phyloP scores from a whole-genome alignment of 2,888 invertebrate genomes.

The Nemotelus pantherinus region DNA sequence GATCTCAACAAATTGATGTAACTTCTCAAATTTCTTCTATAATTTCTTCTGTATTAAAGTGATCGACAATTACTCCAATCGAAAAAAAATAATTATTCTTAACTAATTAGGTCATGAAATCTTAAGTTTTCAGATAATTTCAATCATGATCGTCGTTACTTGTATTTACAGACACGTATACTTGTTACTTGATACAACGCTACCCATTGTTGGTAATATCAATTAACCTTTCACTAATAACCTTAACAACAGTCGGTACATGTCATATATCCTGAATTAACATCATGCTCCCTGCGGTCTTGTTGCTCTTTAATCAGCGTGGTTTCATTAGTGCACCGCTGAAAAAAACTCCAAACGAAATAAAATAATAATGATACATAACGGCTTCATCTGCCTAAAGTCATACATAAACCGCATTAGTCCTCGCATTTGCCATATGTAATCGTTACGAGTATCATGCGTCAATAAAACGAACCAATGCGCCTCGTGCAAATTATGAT shows the following conservation, averaged over 20 bases:
- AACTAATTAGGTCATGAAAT: too few relatives aligned
- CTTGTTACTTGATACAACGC: too few relatives aligned
- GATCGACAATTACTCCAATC: too few relatives aligned
- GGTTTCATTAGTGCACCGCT: conserved; percentile 6
- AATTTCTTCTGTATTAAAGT: too few relatives aligned
- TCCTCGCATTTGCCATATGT: neutral
- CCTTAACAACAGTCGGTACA: neutral
- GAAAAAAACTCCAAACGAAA: neutral
- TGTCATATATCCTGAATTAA: neutral
- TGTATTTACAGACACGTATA: too few relatives aligned
- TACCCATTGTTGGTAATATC: too few relatives aligned
- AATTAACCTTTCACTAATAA: neutral
- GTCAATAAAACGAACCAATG: neutral
- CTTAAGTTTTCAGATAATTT: neutral
- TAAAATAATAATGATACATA: conserved; percentile 15
- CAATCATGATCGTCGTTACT: too few relatives aligned
- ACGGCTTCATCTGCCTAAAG: neutral
- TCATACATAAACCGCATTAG: neutral
- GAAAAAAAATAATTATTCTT: too few relatives aligned
- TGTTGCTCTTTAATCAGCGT: neutral
- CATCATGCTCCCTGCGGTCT: neutral
- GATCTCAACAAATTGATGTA: too few relatives aligned
- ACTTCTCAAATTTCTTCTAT: too few relatives aligned
- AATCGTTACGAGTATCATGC: neutral
- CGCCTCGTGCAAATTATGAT: neutral